Base-by-base conservation (phyloP, 1,140 invertebrate genomes). In the Megathymus violae region DNA sequence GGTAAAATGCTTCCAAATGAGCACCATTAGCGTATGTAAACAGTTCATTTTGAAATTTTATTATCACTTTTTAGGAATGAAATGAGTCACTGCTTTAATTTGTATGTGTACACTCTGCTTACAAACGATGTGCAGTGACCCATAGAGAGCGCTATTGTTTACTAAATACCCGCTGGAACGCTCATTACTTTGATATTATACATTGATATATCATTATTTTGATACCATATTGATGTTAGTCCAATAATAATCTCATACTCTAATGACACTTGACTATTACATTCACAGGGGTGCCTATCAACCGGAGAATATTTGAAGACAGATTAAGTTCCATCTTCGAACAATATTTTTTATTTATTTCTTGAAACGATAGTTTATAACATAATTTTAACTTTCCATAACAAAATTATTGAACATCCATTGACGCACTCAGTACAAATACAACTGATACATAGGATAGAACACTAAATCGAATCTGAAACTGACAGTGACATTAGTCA, bases 1-100 rank as follows among this genome's bases (percentile, higher is more conserved):
- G 4, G 69, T 64, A 1, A 67, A 44, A 50, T 85, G 78, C 52
- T 85, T 87, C 71, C 76, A 83, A 68, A 83, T 69, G 48, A 87
- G 70, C 27, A 83, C 77, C 36, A 34, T 47, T 43, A 82, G 46
- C 4, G 51, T 56, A 1, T 36, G 34, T 11, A 36, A 36, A 10
- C 64, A 44, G 31, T 44, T 61, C 71, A 77, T 80, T 69, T 66
- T 78, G 4, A 62, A 19, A 52, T 11, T 48, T 15, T 7, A 6
- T 15, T 46, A 31, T 46, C 10, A 59, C 15, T 52, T 40, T 48
- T 61, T 54, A 44, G 47, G 34, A 34, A 62, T 15, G 0, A 38
- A 50, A 2, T 15, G 7, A 13, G 4, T 19, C 9, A 34, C 19
- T 6, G 0, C 13, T 43, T 14, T 31, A 17, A 27, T 36, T 44